Evolutionary conservation across 2,113 vertebrate genomes (phyloP), one percentile per base, ranked within the genome.

Genomic region (Hippocampus guttulatus): DNA sequence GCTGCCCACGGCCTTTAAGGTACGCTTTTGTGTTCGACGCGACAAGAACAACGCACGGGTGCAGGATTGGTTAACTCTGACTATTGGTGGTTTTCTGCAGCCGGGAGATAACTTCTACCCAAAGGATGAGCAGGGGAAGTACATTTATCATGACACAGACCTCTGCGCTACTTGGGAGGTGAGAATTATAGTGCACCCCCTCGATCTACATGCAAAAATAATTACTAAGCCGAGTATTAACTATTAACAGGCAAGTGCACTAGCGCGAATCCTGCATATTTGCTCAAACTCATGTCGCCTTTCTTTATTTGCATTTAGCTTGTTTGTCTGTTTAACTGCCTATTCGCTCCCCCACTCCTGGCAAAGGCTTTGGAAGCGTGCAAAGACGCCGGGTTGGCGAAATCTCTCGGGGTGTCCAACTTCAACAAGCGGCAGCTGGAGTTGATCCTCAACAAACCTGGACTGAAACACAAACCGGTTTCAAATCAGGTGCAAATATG

Each of bases 131-230:
- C 93, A 91, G 74, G 95, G 94, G 61, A 94, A 94, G 64, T 62
- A 70, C 69, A 72, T 95, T 72, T 98, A 95, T 75, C 88, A 95
- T 52, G 55, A 94, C 49, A 91, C 93, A 58, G 88, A 98, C 70
- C 89, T 97, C 41, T 94, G 95, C 80, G 93, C 93, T 11, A 97
- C 94, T 38, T 98, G 96, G 96, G 94, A 97, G 94, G 96, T 97
- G 86, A 94, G 92, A 65, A 5, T 64, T 16, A 0, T 8, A 41
- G 12, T 61, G 3, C n/a, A 61, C 8, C 9, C 16, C 9, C 14
- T 16, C 1, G 16, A 47, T 62, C 8, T 8, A 63, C 40, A 63
- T 33, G 27, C 27, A 63, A 33, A 45, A 23, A 10, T 25, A 49
- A 49, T 27, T 9, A 45, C 23, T 15, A 27, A 27, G 38, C 16